Percentiles rank a stretch among this genome's conserved stretches.
phyloP scores from a whole-genome alignment of 92 coral and sea anemone genomes.

The Zoanthus sociatus region DNA sequence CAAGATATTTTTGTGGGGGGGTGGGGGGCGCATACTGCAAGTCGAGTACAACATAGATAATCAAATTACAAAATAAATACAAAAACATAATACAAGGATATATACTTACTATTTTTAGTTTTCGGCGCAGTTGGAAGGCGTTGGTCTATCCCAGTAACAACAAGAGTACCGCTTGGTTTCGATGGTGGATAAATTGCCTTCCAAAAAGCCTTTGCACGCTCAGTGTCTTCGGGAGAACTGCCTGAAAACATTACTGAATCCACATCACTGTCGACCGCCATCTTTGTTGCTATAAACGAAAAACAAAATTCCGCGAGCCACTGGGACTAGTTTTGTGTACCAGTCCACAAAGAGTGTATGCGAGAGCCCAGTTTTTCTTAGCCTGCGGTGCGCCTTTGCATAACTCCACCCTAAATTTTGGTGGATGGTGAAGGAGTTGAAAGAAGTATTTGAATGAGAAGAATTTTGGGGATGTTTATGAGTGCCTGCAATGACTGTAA shows the following conservation, averaged over 20 bases:
- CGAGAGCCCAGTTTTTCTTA: background rate
- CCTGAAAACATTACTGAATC: conserved; percentile 76
- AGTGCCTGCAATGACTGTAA: too few species aligned
- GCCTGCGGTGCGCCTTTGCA: too few species aligned
- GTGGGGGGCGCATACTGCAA: too few species aligned
- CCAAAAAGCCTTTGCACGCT: conserved; percentile 92
- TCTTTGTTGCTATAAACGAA: conserved; percentile 60
- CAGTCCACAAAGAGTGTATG: background rate
- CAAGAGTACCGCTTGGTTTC: conserved; percentile 74
- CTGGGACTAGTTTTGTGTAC: background rate
- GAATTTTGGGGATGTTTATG: too few species aligned
- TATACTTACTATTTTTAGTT: conserved; percentile 61
- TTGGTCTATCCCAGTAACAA: conserved; percentile 86
- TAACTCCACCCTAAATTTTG: too few species aligned
- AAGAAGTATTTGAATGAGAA: too few species aligned
- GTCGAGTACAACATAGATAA: too few species aligned
- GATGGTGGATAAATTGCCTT: conserved; percentile 71
- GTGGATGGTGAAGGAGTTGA: too few species aligned
- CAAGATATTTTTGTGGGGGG: too few species aligned
- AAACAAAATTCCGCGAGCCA: background rate
- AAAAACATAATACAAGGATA: too few species aligned
- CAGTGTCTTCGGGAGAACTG: conserved; percentile 88
- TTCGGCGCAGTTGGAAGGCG: conserved; percentile 85
- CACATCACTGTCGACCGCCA: conserved; percentile 73
- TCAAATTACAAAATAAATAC: too few species aligned